Evolutionary conservation across 2,113 vertebrate species (phyloP).

Genomic region (Microcebus griseorufus): DNA sequence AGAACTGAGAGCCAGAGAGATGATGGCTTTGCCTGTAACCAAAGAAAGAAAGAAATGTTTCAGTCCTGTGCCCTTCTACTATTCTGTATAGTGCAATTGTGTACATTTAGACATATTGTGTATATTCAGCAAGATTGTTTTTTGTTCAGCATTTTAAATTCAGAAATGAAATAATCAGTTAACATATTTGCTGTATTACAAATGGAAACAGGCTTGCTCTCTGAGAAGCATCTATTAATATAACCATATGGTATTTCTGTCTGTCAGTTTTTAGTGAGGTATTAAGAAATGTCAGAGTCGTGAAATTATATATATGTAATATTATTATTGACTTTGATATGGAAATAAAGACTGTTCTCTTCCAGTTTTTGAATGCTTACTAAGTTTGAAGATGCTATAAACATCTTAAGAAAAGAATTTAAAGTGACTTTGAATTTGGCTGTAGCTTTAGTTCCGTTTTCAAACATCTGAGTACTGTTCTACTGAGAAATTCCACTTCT

Average conservation of each 20-base stretch:
- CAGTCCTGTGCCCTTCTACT: background rate
- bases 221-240: background rate
- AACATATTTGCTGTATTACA: conserved; percentile 7
- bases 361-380: background rate
- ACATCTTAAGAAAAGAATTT: background rate
- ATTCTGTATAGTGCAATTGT: background rate
- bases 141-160: conserved; percentile 41
- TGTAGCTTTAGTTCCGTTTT: conserved; percentile 30
- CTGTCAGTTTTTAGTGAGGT: conserved; percentile 6
- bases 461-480: background rate
- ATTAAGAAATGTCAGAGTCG: conserved; percentile 33
- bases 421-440: conserved; percentile 36
- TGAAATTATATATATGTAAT: conserved; percentile 19
- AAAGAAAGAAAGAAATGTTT: background rate
- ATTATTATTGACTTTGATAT: conserved; percentile 34
- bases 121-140: background rate
- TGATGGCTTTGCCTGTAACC: background rate
- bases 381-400: conserved; percentile 2
- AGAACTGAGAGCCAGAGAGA: background rate
- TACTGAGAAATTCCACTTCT: background rate
- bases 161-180: conserved; percentile 29
- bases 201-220: background rate
- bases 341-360: conserved; percentile 37
- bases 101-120: background rate
- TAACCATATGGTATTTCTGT: background rate